Evolutionary conservation across 2,113 vertebrate species (phyloP), one percentile per base, ranked within the genome.

Genomic region (Hippocampus guttulatus): DNA sequence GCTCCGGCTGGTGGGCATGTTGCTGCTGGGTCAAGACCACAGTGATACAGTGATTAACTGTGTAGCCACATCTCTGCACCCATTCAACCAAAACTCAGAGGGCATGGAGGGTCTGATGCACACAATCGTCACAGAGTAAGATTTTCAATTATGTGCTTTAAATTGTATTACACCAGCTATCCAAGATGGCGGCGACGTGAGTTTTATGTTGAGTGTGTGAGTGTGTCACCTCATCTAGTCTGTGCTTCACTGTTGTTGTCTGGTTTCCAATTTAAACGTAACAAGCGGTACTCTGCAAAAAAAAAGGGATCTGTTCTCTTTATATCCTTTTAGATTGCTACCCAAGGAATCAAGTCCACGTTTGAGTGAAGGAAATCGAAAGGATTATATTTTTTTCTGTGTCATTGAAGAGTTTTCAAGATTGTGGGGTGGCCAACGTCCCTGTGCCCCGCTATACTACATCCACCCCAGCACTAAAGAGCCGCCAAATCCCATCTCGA

Each of bases 1-100:
- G 27, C 2, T 55, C 41, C 47, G 41, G 62, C 41, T 74, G 66
- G 75, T 72, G 71, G 69, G 43, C 45, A 49, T 43, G 41, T 20
- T 43, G 41, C 51, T 49, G 38, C n/a, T 51, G 10, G 55, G 10
- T n/a, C 60, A 71, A 54, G 16, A 54, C 64, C 27, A 2, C 60
- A 5, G 47, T 25, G 64, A 45, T n/a, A 25, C 41, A 8, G 30
- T 38, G 16, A 65, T 21, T 61, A 45, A 11, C n/a, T 2, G 58
- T 60, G 27, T 2, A 47, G 12, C 41, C 18, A 43, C 60, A 11
- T 75, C n/a, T 40, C 55, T 70, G 25, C 45, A 49, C 3, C 30
- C 7, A 12, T 67, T 57, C 20, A 58, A 66, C 2, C 54, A 49
- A 5, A 8, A 8, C 45, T 70, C n/a, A 30, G 16, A 5, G 0